Evolutionary conservation across 2,888 invertebrate genomes (phyloP).

Genomic region (Sabellastarte sp.): DNA sequence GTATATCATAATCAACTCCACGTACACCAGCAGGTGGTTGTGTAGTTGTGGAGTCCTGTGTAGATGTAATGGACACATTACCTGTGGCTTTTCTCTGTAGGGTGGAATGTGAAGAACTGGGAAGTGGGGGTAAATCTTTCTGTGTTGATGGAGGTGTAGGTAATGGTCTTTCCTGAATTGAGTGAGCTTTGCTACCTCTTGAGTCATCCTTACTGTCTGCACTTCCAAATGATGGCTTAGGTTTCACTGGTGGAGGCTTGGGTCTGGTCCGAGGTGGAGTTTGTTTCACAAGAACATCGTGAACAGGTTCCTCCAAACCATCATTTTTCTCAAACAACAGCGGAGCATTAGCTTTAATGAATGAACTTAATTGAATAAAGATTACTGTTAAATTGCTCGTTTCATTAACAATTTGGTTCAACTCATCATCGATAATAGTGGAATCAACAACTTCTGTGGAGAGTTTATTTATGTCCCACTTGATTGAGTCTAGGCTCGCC

Average conservation of each 20-base stretch:
- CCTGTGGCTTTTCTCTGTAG: too few species aligned
- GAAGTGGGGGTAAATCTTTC: too few species aligned
- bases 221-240: slow-evolving; percentile 10
- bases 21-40: not conserved
- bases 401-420: slow-evolving; percentile 85
- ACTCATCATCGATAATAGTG: slow-evolving; percentile 61
- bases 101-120: too few species aligned
- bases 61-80: not conserved
- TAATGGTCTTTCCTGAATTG: not conserved
- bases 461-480: slow-evolving; percentile 42
- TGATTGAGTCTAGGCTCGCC: slow-evolving; percentile 40
- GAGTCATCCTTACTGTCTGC: not conserved
- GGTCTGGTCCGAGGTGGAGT: not conserved
- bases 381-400: slow-evolving; percentile 85
- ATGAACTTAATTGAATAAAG: slow-evolving; percentile 83
- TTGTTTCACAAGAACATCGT: not conserved
- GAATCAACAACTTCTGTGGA: slow-evolving; percentile 4
- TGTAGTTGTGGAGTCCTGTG: not conserved
- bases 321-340: slow-evolving; percentile 36
- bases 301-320: not conserved
- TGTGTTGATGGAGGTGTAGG: not conserved
- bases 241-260: slow-evolving; percentile 11
- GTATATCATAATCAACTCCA: not conserved
- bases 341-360: slow-evolving; percentile 69
- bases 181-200: not conserved